Base-by-base conservation (phyloP, 2,113 vertebrate species). In the Semicossyphus pulcher region DNA sequence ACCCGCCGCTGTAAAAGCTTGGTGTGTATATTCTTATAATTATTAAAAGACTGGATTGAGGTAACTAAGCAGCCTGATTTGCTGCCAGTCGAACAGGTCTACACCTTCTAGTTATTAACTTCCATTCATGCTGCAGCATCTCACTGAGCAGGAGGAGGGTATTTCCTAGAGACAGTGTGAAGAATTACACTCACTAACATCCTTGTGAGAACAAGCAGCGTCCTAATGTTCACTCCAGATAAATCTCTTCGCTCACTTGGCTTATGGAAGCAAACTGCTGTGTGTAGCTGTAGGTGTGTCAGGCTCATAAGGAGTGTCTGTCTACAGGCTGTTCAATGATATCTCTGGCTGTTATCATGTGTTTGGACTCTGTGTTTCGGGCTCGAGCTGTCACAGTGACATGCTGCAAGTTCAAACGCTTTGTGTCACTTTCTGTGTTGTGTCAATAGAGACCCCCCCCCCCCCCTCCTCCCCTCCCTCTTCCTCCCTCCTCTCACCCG, bases 371-470 rank as follows among this genome's bases (percentile, higher is more conserved):
- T 44, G 10, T 0, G 28, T 42, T 56, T 7, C 16, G n/a, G 16
- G 16, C 39, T 42, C 29, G 25, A 23, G 29, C 20, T 14, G 34
- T 57, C 15, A 18, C 20, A 10, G 7, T 34, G 28, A 18, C 34
- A 32, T 11, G 49, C 32, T 41, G 53, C 14, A 59, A 42, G 23
- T 41, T 44, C 18, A 70, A 81, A 78, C 73, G 70, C 56, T 47
- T 68, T 77, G 78, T 80, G 73, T 78, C 67, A 68, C 67, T 84
- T 74, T 78, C 39, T 32, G 44, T 79, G 65, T 85, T 82, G 76
- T 72, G 72, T 84, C 78, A 82, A 80, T 72, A 80, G 34, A 29
- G 53, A 26, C 16, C n/a, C n/a, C 66, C 51, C n/a, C 37, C 64
- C 36, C 47, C 15, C 20, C 23, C 21, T 18, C 15, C 39, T 18